Base-by-base conservation (phyloP, 2,113 vertebrate species). In the Dasyornis broadbenti region DNA sequence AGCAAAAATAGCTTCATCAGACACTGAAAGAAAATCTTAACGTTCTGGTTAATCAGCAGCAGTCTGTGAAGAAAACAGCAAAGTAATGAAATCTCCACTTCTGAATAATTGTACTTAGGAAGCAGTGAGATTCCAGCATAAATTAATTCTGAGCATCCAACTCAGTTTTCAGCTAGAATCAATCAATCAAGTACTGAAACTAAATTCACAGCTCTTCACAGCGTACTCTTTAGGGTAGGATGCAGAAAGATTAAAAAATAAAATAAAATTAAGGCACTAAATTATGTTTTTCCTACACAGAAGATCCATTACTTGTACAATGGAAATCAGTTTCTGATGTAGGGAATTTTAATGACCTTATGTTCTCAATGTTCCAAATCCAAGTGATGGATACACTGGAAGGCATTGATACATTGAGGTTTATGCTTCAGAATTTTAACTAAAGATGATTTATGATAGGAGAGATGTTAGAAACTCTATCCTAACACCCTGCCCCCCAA, bases 1-100 rank as follows among this genome's bases (percentile, higher is more conserved):
- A 91, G 40, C 49, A 95, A 96, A 96, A 94, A 95, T 92, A 95
- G 71, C 82, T 89, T 90, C 93, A 95, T 95, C 89, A 95, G 77
- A 91, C 84, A 52, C 37, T 87, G 85, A 87, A 94, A 78, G 94
- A 92, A 94, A 94, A 80, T 69, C 53, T 95, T 90, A 83, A 90
- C 4, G 56, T 86, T 81, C 79, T 56, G 77, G 90, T 92, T 96
- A 96, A 96, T 97, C 87, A 96, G 87, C 82, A 92, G 56, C 72
- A 95, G 95, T 65, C 87, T 90, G 80, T 84, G 79, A 92, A 73
- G 80, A 84, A 96, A 94, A 90, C 54, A 76, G 94, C 85, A 92
- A 90, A 96, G 79, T 95, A 94, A 91, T 87, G 91, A 96, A 94
- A 94, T 76, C 66, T 95, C 68, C 89, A 90, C 81, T 96, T 90